Evolutionary conservation across 2,797 vertebrate genomes (phyloP).

Genomic region (Morelia viridis): DNA sequence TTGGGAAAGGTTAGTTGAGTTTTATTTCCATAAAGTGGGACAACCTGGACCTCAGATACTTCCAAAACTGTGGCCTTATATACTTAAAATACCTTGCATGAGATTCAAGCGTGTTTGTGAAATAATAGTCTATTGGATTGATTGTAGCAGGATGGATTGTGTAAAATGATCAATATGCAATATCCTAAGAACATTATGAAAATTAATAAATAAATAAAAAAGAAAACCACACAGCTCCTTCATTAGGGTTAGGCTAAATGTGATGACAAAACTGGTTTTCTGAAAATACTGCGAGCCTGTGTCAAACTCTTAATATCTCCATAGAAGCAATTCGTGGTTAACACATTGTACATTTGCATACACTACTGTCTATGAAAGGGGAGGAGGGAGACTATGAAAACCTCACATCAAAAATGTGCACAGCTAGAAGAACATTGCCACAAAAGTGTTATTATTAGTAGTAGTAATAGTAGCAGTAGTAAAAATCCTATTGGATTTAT

Average conservation of each 20-base stretch:
- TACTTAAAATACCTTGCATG: not conserved
- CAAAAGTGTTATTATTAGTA: too few relatives aligned
- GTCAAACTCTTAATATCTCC: not conserved
- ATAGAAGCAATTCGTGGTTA: not conserved
- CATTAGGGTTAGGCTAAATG: not conserved
- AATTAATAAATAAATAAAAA: not conserved
- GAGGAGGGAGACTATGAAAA: too few relatives aligned
- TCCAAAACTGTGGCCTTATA: not conserved
- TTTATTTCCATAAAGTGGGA: not conserved
- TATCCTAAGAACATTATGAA: not conserved
- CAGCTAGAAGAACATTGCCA: too few relatives aligned
- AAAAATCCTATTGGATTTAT: not conserved
- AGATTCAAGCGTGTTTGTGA: not conserved
- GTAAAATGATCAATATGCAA: not conserved
- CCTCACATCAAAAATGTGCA: too few relatives aligned
- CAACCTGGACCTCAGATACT: not conserved
- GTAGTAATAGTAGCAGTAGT: not conserved
- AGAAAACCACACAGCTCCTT: not conserved
- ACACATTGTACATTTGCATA: too few relatives aligned
- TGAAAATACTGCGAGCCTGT: not conserved
- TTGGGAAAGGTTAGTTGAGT: not conserved
- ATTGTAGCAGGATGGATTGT: not conserved
- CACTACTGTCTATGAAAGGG: too few relatives aligned
- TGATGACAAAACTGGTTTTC: not conserved
- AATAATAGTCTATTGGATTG: not conserved